Evolutionary conservation across 2,113 vertebrate genomes (phyloP).

Genomic region (Capra hircus): DNA sequence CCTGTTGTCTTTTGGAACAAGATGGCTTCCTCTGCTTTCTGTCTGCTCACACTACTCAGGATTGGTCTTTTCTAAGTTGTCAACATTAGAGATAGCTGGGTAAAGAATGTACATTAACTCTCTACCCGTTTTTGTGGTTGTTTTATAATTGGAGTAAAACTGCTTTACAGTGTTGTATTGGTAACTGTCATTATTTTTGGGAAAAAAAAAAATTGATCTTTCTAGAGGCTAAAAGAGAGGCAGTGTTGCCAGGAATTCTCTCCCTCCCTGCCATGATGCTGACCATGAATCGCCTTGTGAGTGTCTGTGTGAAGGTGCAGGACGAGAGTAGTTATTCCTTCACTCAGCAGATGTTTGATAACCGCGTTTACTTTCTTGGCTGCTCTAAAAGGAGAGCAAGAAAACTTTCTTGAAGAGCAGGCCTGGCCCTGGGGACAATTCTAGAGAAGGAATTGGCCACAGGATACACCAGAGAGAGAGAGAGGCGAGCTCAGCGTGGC

Average conservation of each 20-base stretch:
- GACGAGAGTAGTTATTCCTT: background rate
- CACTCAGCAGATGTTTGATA: background rate
- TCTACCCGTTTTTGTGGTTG: background rate
- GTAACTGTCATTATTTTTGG: background rate
- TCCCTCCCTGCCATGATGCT: background rate
- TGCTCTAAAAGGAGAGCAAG: background rate
- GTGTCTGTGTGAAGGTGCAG: background rate
- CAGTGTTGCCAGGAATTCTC: background rate
- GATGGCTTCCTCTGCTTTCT: background rate
- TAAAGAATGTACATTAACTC: background rate
- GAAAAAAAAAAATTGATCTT: background rate
- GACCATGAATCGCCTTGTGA: background rate
- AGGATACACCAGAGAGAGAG: background rate
- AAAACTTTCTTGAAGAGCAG: background rate
- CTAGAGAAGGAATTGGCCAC: background rate
- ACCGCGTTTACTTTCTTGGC: background rate
- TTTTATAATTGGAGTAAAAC: background rate
- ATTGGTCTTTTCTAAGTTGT: background rate
- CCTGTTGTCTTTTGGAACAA: background rate
- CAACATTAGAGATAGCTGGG: background rate
- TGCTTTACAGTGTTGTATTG: background rate
- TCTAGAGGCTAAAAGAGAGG: background rate
- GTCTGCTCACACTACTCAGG: no score
- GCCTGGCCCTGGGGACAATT: background rate
- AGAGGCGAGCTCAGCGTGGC: background rate